Percentiles rank a stretch among this genome's conserved stretches.
These are phyloP conservation scores for Anastatus disparis DNA, from an alignment of 1,140 invertebrate species.

Conservation along the genomic window DNA sequence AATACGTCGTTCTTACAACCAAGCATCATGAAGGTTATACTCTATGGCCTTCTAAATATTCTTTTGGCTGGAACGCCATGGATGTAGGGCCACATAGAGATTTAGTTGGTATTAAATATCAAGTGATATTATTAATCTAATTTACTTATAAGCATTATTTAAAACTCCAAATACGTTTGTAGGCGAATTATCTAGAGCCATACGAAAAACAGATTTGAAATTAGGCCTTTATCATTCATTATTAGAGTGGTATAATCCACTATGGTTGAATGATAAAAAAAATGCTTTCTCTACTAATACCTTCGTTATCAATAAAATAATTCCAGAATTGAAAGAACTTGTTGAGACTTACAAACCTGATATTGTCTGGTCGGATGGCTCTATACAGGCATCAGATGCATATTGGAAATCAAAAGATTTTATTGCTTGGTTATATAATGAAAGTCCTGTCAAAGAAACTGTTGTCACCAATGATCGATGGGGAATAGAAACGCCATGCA, in stretches of 20 bases:
- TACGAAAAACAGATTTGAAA: slow-evolving; percentile 73
- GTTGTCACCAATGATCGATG: slow-evolving; percentile 87
- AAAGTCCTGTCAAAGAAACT: slow-evolving; percentile 88
- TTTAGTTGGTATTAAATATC: slow-evolving; percentile 74
- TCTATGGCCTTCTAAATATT: slow-evolving; percentile 85
- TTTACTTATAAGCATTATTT: not conserved
- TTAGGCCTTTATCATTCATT: slow-evolving; percentile 91
- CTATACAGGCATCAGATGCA: slow-evolving; percentile 80
- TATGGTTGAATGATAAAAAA: slow-evolving; percentile 80
- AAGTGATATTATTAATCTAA: too few species aligned
- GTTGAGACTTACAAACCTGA: slow-evolving; percentile 85
- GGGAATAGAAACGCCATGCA: slow-evolving; percentile 80
- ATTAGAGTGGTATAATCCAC: slow-evolving; percentile 90
- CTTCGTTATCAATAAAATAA: slow-evolving; percentile 76
- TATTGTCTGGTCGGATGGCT: slow-evolving; percentile 93
- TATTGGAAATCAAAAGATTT: slow-evolving; percentile 85
- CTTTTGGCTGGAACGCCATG: slow-evolving; percentile 89
- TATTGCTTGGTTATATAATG: slow-evolving; percentile 93
- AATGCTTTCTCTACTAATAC: slow-evolving; percentile 74
- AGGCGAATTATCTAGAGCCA: slow-evolving; percentile 77
- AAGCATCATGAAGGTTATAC: slow-evolving; percentile 95
- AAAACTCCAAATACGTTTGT: not conserved
- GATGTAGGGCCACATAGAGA: slow-evolving; percentile 87
- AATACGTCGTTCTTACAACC: slow-evolving; percentile 88
- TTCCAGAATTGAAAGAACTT: slow-evolving; percentile 80